A percentile compares a stretch with the other conserved stretches of the same genome.
These are phyloP conservation scores for Elegia similella DNA, from an alignment of 2,888 invertebrate genomes.

Conservation along the genomic window DNA sequence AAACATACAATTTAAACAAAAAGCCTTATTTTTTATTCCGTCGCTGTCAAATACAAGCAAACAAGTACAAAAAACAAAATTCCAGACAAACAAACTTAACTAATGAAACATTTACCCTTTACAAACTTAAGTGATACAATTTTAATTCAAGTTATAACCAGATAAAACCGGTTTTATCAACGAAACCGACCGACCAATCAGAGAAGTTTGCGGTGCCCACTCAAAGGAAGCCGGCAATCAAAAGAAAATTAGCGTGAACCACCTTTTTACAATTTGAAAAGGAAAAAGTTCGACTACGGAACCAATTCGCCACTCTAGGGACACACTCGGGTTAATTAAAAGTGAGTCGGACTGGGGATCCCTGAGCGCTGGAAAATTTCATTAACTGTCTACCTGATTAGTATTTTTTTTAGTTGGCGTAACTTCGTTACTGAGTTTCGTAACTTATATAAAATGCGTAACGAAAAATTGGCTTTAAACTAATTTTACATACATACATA, in stretches of 20 bases:
- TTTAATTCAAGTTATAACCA: constrained; percentile 10
- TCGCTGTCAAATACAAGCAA: not conserved
- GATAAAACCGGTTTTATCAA: constrained; percentile 10
- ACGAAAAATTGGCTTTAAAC: too few species aligned
- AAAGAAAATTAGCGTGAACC: constrained; percentile 61
- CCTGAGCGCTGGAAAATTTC: not conserved
- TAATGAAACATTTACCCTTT: constrained; percentile 2
- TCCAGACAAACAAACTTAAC: not conserved
- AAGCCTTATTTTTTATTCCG: too few species aligned
- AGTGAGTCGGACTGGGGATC: constrained; percentile 28
- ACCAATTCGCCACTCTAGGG: constrained; percentile 53
- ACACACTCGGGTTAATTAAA: constrained; percentile 66
- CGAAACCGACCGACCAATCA: constrained; percentile 9
- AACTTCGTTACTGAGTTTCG: too few species aligned
- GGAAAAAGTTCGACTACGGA: constrained; percentile 57
- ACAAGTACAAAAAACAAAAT: not conserved
- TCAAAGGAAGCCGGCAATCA: constrained; percentile 52
- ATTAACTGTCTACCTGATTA: constrained; percentile 11
- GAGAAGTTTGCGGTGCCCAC: constrained; percentile 19
- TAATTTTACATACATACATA: too few species aligned
- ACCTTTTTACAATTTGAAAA: constrained; percentile 53
- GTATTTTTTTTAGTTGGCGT: not conserved
- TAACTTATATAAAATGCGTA: too few species aligned
- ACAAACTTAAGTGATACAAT: constrained; percentile 2
- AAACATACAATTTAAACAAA: too few species aligned